A percentile compares a stretch with the other conserved stretches of the same genome.
phyloP scores from a whole-genome alignment of 1,140 invertebrate genomes.

The Cydia amplana region DNA sequence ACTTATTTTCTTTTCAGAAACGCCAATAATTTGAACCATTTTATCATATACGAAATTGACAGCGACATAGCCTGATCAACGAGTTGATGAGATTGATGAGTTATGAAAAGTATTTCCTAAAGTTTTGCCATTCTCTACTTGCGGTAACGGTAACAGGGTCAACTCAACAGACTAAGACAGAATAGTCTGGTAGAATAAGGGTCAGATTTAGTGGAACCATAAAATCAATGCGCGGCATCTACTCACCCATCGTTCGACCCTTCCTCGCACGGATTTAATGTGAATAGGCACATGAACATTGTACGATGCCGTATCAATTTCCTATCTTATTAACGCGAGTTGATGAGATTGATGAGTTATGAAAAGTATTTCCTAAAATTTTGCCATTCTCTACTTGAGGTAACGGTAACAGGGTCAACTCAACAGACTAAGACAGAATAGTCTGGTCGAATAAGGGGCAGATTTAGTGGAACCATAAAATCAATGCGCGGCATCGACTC shows the following conservation, averaged over 20 bases:
- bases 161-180: slow-evolving; percentile 12
- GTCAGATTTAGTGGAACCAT: slow-evolving; percentile 25
- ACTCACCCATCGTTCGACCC: slow-evolving; percentile 13
- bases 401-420: slow-evolving; percentile 7
- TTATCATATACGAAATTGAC: background rate
- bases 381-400: background rate
- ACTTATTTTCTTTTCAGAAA: background rate
- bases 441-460: slow-evolving; percentile 16
- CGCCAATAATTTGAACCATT: background rate
- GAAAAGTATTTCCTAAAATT: background rate
- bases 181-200: slow-evolving; percentile 20
- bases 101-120: background rate
- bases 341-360: too few species aligned
- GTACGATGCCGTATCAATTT: slow-evolving; percentile 17
- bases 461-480: slow-evolving; percentile 26
- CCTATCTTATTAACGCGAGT: background rate
- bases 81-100: too few species aligned
- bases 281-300: slow-evolving; percentile 15
- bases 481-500: slow-evolving; percentile 20
- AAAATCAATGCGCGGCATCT: slow-evolving; percentile 24
- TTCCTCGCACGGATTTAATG: slow-evolving; percentile 10
- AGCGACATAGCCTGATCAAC: too few species aligned
- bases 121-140: background rate
- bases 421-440: slow-evolving; percentile 9
- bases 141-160: background rate